phyloP scores from a whole-genome alignment of 2,113 vertebrate species.

The Stigmatopora argus region DNA sequence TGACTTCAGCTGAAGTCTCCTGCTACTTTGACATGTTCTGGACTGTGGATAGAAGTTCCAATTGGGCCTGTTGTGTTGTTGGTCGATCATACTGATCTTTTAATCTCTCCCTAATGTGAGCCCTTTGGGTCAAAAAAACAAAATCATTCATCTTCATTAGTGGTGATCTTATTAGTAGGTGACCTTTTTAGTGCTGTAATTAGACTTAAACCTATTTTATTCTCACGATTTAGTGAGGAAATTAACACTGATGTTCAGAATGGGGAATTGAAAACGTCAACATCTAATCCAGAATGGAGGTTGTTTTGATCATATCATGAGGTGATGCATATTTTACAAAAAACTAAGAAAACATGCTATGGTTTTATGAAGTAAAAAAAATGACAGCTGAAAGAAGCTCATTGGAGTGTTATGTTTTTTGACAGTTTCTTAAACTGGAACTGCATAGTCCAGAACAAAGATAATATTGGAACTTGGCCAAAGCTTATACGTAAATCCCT shows the following conservation, averaged over 20 bases:
- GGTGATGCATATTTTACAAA: background rate
- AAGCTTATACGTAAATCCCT: background rate
- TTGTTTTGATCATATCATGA: background rate
- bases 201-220: conserved; percentile 1
- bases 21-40: conserved; percentile 2
- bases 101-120: conserved; percentile 12
- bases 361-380: background rate
- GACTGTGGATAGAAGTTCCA: conserved; percentile 3
- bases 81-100: conserved; percentile 10
- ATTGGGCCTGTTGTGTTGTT: background rate
- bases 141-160: conserved; percentile 2
- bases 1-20: conserved; percentile 14
- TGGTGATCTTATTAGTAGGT: conserved; percentile 5
- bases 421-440: background rate
- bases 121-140: conserved; percentile 19
- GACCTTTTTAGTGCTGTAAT: conserved; percentile 8
- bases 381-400: background rate
- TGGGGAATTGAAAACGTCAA: background rate
- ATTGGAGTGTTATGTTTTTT: background rate
- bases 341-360: no score
- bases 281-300: background rate
- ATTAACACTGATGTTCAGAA: background rate
- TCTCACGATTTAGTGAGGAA: background rate
- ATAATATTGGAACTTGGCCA: background rate
- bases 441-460: background rate